Percentiles rank a stretch among this genome's conserved stretches.
Evolutionary conservation across 1,140 invertebrate species (phyloP).

Genomic region (Zelostemma sp.): DNA sequence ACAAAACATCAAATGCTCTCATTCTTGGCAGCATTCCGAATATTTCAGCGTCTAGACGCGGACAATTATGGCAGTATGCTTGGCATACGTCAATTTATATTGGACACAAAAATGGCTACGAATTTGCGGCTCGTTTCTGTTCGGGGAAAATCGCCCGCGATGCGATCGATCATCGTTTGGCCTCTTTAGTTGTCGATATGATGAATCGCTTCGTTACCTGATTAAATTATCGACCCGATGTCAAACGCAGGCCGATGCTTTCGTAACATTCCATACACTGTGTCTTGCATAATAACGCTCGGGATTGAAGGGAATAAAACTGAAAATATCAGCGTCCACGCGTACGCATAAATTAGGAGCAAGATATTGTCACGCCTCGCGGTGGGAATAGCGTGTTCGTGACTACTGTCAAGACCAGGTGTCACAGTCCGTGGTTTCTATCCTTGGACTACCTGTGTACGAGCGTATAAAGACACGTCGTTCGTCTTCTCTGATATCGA

Average conservation of each 20-base stretch:
- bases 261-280: not conserved
- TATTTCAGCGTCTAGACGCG: conserved; percentile 50
- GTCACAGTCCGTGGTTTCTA: conserved; percentile 19
- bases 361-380: conserved; percentile 9
- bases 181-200: conserved; percentile 5
- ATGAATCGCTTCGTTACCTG: conserved; percentile 1
- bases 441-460: not conserved
- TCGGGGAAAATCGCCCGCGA: conserved; percentile 14
- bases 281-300: no score
- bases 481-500: no score
- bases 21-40: conserved; percentile 56
- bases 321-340: conserved; percentile 8
- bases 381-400: conserved; percentile 31
- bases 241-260: not conserved
- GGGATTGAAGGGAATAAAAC: not conserved
- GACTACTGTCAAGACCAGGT: conserved; percentile 54
- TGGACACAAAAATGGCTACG: conserved; percentile 36
- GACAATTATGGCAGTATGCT: conserved; percentile 52
- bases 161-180: conserved; percentile 11
- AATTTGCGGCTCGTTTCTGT: conserved; percentile 17
- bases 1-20: conserved; percentile 50
- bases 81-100: conserved; percentile 51
- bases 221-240: conserved; percentile 8
- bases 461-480: no score
- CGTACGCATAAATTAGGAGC: conserved; percentile 2